Percentiles rank a stretch among this genome's conserved stretches.
These are phyloP conservation scores for Deroptyus accipitrinus DNA, from an alignment of 2,113 vertebrate species.

Conservation along the genomic window DNA sequence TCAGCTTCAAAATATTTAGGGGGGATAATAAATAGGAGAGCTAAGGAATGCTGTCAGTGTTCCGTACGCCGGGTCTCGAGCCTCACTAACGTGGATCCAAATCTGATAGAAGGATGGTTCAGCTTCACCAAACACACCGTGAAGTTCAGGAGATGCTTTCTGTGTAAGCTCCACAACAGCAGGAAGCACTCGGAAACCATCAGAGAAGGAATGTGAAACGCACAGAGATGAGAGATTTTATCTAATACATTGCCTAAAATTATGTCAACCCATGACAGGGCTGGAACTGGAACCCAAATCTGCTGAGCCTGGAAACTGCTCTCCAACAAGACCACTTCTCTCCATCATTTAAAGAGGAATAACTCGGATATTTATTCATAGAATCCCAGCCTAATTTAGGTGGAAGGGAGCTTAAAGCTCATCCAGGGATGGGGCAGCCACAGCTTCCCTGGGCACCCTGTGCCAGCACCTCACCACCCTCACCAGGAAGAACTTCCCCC, in stretches of 20 bases:
- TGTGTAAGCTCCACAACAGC: not conserved
- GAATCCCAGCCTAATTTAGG: not conserved
- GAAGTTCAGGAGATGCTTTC: not conserved
- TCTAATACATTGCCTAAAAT: not conserved
- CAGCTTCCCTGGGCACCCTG: not conserved
- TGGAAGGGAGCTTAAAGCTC: not conserved
- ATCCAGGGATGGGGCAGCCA: not conserved
- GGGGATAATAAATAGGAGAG: conserved; percentile 15
- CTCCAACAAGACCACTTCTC: not conserved
- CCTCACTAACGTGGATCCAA: not conserved
- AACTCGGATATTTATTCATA: not conserved
- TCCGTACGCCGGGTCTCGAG: not conserved
- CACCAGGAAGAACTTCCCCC: not conserved
- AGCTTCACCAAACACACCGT: not conserved
- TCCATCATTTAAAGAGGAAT: no score
- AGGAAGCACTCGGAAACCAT: not conserved
- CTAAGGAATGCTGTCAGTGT: conserved; percentile 18
- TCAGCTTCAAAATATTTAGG: conserved; percentile 60
- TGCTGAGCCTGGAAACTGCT: not conserved
- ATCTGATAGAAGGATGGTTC: not conserved
- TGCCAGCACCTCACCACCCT: not conserved
- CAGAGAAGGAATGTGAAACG: not conserved
- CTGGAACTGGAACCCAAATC: not conserved
- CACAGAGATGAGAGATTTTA: not conserved
- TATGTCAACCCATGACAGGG: not conserved